Evolutionary conservation across 2,797 vertebrate species (phyloP), one percentile per base, ranked within the genome.

Genomic region (Scleropages formosus): DNA sequence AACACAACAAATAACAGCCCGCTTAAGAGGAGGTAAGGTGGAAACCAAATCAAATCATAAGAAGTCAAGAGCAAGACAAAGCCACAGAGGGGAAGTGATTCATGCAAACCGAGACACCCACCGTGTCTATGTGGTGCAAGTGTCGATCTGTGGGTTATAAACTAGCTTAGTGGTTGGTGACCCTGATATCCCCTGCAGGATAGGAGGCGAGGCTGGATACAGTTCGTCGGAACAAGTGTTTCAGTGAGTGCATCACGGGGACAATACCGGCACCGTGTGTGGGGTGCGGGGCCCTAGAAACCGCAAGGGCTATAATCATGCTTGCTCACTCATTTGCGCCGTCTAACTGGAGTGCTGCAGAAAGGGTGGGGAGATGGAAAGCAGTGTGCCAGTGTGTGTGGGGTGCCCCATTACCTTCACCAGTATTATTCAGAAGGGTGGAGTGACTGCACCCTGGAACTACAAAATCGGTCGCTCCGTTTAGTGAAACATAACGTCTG

Each of bases 211-310:
- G 31, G 39, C 31, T 31, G 44, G 10, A 12, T 67, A 31, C 65
- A 67, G n/a, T 18, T 67, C 65, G 67, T 67, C 65, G n/a, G 44
- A 67, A 67, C n/a, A 67, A 46, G 10, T n/a, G 8, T 20, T n/a
- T 47, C 65, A 67, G 44, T 39, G 22, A 65, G 65, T 44, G 44
- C 12, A 44, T 39, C 39, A 2, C 6, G 39, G 2, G 31, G 31
- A 39, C 31, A 39, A n/a, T n/a, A n/a, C n/a, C n/a, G n/a, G n/a
- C n/a, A n/a, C n/a, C n/a, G n/a, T 31, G 2, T 6, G 31, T 2
- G 39, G 31, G 31, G 31, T 39, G 6, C 39, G 31, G 2, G 6
- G 6, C 31, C 31, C 31, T 6, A 2, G 31, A 39, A 39, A 31
- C 31, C n/a, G 49, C 20, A 49, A 51, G 47, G n/a, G 22, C 1